A percentile compares a stretch with the other conserved stretches of the same genome.
Conservation (phyloP, 2,113 vertebrate species). For the Galemys pyrenaicus region DNA sequence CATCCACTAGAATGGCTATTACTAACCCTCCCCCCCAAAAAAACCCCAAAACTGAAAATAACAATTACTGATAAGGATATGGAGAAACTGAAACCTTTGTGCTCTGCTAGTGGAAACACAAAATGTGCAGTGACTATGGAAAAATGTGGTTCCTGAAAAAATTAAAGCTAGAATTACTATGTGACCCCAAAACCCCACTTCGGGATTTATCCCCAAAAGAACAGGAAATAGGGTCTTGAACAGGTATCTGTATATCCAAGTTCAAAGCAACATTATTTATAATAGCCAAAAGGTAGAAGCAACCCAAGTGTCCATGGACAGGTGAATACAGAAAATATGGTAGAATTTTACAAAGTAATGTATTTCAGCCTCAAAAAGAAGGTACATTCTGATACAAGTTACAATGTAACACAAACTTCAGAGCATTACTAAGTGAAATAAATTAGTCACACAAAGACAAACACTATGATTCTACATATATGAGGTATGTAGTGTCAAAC, state of each 20-base stretch:
- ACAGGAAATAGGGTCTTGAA: background rate
- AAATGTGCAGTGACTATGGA: background rate
- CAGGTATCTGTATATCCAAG: background rate
- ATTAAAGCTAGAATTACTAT: background rate
- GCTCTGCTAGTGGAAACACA: background rate
- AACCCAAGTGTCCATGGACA: background rate
- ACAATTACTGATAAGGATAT: background rate
- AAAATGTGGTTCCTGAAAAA: constrained; percentile 20
- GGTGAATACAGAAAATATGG: background rate
- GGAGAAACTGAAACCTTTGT: background rate
- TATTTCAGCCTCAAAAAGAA: constrained; percentile 22
- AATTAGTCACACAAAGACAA: background rate
- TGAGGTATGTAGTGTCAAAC: background rate
- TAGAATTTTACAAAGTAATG: background rate
- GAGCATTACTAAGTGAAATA: background rate
- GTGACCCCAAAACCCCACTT: background rate
- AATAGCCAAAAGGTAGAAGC: background rate
- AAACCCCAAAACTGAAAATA: background rate
- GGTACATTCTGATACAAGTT: background rate
- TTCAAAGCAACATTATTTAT: background rate
- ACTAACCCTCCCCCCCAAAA: background rate
- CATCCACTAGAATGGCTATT: background rate
- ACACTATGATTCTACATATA: background rate
- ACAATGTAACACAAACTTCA: background rate
- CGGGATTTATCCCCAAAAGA: background rate